Percentiles rank a stretch among this genome's conserved stretches.
Evolutionary conservation across 2,113 vertebrate species (phyloP).

Genomic region (Grantiella picta): DNA sequence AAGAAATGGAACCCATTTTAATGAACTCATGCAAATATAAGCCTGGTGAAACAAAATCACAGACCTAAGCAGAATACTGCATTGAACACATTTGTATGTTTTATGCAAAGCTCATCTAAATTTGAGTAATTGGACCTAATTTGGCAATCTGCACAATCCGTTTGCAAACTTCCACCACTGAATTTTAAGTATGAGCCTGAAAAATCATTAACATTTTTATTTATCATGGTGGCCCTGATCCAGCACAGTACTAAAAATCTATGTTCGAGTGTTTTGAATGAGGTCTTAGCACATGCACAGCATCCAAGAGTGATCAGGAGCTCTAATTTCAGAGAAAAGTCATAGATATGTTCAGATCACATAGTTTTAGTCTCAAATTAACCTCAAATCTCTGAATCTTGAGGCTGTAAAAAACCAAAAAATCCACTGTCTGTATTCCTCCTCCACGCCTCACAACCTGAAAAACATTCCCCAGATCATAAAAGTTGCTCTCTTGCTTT

Average conservation of each 20-base stretch:
- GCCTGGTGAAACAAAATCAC: slow-evolving; percentile 53
- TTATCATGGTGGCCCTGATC: background rate
- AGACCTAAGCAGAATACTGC: slow-evolving; percentile 55
- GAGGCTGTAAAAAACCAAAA: background rate
- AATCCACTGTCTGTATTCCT: background rate
- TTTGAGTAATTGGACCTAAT: slow-evolving; percentile 63
- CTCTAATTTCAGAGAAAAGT: background rate
- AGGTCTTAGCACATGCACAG: background rate
- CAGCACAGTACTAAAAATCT: slow-evolving; percentile 30
- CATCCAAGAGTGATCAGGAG: background rate
- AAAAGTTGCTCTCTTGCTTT: background rate
- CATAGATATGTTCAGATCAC: background rate
- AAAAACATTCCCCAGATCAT: background rate
- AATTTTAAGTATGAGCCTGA: slow-evolving; percentile 55
- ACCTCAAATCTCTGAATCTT: background rate
- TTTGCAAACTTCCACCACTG: slow-evolving; percentile 63
- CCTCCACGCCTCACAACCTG: background rate
- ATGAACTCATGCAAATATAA: slow-evolving; percentile 58
- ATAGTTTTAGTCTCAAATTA: background rate
- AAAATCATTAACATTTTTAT: slow-evolving; percentile 58
- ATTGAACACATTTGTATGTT: slow-evolving; percentile 58
- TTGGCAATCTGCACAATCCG: slow-evolving; percentile 62
- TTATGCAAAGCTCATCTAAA: slow-evolving; percentile 66
- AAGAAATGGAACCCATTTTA: slow-evolving; percentile 39
- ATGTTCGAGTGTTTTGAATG: background rate